A percentile compares a stretch with the other conserved stretches of the same genome.
These are phyloP conservation scores for Ariopsis seemanni DNA, from an alignment of 2,113 vertebrate species.

Conservation along the genomic window DNA sequence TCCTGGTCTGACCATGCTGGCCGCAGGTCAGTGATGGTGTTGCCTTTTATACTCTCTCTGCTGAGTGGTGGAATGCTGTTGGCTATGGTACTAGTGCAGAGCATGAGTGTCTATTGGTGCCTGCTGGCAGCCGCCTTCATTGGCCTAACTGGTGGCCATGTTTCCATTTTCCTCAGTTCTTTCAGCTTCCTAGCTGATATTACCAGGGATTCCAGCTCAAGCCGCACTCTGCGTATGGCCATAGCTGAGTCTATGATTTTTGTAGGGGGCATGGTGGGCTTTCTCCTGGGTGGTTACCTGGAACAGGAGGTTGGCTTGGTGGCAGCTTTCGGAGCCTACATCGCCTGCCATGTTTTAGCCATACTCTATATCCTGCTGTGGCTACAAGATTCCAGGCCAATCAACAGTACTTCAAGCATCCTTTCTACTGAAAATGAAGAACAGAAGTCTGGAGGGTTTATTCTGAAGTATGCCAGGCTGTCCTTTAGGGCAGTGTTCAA, in stretches of 20 bases:
- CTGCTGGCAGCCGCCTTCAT: constrained; percentile 49
- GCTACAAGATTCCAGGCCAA: constrained; percentile 47
- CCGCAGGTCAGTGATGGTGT: constrained; percentile 60
- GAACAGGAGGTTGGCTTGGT: constrained; percentile 51
- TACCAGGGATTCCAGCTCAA: constrained; percentile 44
- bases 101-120: constrained; percentile 57
- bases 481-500: constrained; percentile 57
- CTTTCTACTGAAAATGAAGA: not conserved
- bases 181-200: constrained; percentile 67
- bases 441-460: constrained; percentile 1
- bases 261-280: constrained; percentile 63
- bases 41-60: constrained; percentile 58
- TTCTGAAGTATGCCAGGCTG: constrained; percentile 49
- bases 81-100: constrained; percentile 49
- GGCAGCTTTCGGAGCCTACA: constrained; percentile 49
- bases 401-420: not conserved
- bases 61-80: constrained; percentile 55
- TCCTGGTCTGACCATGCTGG: constrained; percentile 65
- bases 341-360: constrained; percentile 52
- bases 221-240: constrained; percentile 60
- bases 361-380: constrained; percentile 59
- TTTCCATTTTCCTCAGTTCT: constrained; percentile 63
- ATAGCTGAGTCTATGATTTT: constrained; percentile 66
- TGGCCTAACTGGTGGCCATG: constrained; percentile 61
- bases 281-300: constrained; percentile 60